A percentile compares a stretch with the other conserved stretches of the same genome.
phyloP scores from a whole-genome alignment of 2,113 vertebrate species.

The Grallaria varia region DNA sequence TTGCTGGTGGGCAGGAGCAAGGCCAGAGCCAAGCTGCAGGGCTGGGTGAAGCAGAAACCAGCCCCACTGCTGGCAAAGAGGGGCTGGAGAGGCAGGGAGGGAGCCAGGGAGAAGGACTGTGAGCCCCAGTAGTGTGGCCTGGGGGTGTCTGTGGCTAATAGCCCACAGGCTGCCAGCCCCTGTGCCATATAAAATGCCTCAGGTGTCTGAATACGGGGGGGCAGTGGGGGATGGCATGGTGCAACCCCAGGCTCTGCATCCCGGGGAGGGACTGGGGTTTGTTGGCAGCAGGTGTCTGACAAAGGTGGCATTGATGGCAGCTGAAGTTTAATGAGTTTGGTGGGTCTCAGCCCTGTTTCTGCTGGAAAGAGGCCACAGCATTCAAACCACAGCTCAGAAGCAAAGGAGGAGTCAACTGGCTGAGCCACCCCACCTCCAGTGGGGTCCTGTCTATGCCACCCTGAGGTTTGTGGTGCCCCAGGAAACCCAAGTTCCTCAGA shows the following conservation, averaged over 20 bases:
- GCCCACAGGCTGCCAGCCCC: not conserved
- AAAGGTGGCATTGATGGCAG: not conserved
- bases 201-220: not conserved
- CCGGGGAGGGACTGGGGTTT: not conserved
- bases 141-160: not conserved
- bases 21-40: not conserved
- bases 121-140: accelerated
- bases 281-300: not conserved
- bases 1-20: not conserved
- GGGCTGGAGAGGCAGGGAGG: not conserved
- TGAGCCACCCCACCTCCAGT: not conserved
- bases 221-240: not conserved
- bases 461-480: not conserved
- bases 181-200: not conserved
- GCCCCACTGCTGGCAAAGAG: not conserved
- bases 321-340: not conserved
- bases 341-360: not conserved
- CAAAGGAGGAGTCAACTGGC: accelerated
- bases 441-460: not conserved
- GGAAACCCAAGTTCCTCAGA: not conserved
- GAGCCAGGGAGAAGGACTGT: not conserved
- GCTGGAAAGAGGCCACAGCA: not conserved
- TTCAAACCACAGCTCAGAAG: not conserved
- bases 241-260: not conserved
- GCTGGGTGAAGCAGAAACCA: not conserved